Conservation (phyloP, 2,113 vertebrate species). For the Hemibagrus wyckioides region DNA sequence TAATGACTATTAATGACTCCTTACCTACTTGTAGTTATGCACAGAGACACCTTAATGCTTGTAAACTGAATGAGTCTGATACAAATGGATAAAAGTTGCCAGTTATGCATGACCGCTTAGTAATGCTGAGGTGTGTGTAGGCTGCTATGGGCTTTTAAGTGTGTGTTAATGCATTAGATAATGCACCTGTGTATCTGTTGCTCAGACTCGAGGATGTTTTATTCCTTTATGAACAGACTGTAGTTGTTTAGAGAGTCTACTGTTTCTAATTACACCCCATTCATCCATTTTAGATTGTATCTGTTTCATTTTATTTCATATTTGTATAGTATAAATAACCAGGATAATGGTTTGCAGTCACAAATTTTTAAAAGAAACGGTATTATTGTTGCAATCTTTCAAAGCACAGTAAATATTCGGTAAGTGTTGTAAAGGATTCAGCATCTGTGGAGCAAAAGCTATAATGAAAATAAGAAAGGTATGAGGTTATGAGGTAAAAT, state of each 20-base stretch:
- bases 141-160: background rate
- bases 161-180: background rate
- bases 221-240: background rate
- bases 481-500: background rate
- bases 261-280: background rate
- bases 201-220: background rate
- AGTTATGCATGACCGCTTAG: background rate
- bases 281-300: background rate
- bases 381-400: background rate
- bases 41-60: background rate
- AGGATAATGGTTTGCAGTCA: background rate
- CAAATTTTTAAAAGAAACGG: background rate
- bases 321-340: background rate
- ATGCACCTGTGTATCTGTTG: background rate
- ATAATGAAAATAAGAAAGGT: background rate
- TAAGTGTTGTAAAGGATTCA: background rate
- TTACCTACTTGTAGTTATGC: background rate
- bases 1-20: background rate
- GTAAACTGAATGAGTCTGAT: background rate
- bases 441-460: background rate
- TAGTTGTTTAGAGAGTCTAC: background rate
- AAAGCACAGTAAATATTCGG: background rate
- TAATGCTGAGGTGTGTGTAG: background rate
- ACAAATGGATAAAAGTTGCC: background rate
- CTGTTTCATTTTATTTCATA: background rate